Evolutionary conservation across 2,113 vertebrate species (phyloP), one percentile per base, ranked within the genome.

Genomic region (Mus pahari): DNA sequence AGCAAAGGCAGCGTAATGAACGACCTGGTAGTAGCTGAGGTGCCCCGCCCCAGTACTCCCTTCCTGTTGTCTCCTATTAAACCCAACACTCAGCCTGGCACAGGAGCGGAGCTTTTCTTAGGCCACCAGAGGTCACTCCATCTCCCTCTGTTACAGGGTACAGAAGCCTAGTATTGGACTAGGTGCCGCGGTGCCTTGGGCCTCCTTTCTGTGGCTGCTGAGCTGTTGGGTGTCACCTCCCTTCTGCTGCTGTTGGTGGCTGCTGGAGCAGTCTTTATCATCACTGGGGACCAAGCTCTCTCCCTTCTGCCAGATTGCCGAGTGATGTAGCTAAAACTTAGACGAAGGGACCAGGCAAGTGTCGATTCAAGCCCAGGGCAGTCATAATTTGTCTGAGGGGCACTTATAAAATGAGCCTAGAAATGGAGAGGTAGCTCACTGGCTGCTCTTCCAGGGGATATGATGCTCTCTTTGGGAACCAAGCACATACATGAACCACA

Each of bases 91-190:
- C 84, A 50, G 13, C 5, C 14, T 22, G 89, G 42, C 71, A 31
- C 3, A 19, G 17, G 26, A 62, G 53, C 42, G 28, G 55, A 75
- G 84, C 75, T 90, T 89, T 74, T 64, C 42, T 88, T 53, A 86
- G 64, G 78, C 92, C 95, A 96, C 86, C 93, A 97, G 93, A 96
- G 92, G 86, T 92, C 93, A 92, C 78, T 78, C 81, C 3, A 3
- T 82, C 53, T 92, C 95, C 53, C 86, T 89, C 78, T 55, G 45
- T 68, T 83, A 50, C 24, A n/a, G 81, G 33, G 86, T 79, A 81
- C 42, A 88, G 93, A 93, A 53, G 22, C 74, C 74, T 39, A 82
- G 68, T 19, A 28, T 77, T 60, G 78, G 45, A 9, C 45, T 55
- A 86, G 92, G 58, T 58, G 66, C 26, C 31, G 26, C 10, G 31